These are phyloP conservation scores for Urocyon cinereoargenteus DNA, from an alignment of 2,797 vertebrate genomes.

Conservation along the genomic window DNA sequence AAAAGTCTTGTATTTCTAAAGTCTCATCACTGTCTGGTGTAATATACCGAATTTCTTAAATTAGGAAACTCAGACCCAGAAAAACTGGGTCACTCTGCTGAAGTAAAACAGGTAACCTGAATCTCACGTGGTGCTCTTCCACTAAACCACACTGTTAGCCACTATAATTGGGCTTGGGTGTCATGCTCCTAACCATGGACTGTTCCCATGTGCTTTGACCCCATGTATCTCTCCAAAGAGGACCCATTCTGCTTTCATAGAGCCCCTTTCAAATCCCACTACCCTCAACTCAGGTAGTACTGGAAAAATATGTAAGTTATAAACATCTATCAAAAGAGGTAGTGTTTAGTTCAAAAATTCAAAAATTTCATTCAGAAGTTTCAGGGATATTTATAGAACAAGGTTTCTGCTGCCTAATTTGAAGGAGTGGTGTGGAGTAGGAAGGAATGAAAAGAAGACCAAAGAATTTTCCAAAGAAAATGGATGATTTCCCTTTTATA, in stretches of 20 bases:
- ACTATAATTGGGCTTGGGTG: background rate
- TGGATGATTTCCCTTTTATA: background rate
- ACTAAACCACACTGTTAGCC: background rate
- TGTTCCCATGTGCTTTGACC: background rate
- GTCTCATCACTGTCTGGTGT: background rate
- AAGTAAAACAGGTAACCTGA: background rate
- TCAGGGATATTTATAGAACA: background rate
- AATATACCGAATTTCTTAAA: background rate
- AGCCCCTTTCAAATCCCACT: background rate
- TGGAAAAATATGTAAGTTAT: background rate
- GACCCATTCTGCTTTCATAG: background rate
- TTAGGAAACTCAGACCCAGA: background rate
- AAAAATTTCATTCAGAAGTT: background rate
- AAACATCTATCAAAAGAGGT: background rate
- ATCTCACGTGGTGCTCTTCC: background rate
- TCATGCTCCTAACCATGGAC: background rate
- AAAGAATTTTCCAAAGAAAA: slow-evolving; percentile 17
- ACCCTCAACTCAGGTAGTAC: background rate
- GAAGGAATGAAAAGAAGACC: background rate
- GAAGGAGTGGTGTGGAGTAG: background rate
- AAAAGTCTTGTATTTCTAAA: background rate
- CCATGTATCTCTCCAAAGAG: background rate
- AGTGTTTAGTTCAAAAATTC: background rate
- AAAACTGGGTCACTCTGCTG: background rate
- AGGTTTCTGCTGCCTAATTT: background rate